Evolutionary conservation across 2,797 vertebrate species (phyloP).

Genomic region (Threskiornis aethiopicus): DNA sequence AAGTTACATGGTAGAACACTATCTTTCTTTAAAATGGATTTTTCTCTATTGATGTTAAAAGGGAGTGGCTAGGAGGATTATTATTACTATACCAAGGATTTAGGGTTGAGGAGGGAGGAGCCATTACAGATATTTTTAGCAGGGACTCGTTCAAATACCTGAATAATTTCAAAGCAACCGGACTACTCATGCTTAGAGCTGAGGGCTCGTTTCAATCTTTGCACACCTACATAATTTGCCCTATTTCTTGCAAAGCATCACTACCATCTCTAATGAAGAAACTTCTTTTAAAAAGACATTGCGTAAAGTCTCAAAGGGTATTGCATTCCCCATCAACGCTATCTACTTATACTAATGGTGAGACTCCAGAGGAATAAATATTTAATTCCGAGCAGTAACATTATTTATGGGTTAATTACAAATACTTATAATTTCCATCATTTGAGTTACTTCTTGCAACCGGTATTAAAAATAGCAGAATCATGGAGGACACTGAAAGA

Average conservation of each 20-base stretch:
- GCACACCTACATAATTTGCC: not conserved
- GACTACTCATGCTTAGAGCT: not conserved
- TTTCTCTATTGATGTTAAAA: not conserved
- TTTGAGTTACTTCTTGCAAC: accelerated
- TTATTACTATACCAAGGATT: not conserved
- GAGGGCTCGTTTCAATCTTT: not conserved
- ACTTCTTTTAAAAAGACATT: not conserved
- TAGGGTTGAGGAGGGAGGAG: not conserved
- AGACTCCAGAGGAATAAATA: not conserved
- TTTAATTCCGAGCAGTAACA: not conserved
- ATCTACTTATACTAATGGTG: not conserved
- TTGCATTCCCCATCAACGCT: not conserved
- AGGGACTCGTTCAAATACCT: not conserved
- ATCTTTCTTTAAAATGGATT: not conserved
- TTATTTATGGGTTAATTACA: slow-evolving; percentile 3
- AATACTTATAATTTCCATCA: not conserved
- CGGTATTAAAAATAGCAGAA: not conserved
- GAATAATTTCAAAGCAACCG: not conserved
- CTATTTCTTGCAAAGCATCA: not conserved
- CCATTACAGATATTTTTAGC: not conserved
- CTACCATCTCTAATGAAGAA: not conserved
- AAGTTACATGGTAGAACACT: not conserved
- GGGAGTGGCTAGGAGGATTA: not conserved
- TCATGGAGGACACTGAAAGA: accelerated
- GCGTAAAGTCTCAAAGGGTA: not conserved